phyloP scores from a whole-genome alignment of 2,113 vertebrate species.

The Saccopteryx bilineata region DNA sequence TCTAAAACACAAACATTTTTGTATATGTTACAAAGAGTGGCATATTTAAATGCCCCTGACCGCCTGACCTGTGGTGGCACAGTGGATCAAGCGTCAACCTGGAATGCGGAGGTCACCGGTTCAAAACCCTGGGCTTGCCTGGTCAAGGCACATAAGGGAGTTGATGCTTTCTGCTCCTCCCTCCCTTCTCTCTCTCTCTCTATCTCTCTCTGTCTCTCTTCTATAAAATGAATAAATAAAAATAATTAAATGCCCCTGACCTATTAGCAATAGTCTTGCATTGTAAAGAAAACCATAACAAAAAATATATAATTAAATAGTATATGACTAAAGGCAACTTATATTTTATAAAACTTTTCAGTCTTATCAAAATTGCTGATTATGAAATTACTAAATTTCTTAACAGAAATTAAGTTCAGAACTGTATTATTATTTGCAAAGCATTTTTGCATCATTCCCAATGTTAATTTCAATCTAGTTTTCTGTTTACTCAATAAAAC shows the following conservation, averaged over 20 bases:
- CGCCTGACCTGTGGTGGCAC: neutral
- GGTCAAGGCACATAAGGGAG: no score
- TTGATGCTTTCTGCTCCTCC: no score
- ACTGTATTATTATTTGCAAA: neutral
- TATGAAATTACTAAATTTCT: neutral
- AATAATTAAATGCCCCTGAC: neutral
- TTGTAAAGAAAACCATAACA: neutral
- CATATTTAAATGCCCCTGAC: neutral
- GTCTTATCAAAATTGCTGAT: neutral
- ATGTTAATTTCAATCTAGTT: conserved; percentile 34
- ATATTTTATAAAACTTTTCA: neutral
- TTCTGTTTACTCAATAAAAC: conserved; percentile 48
- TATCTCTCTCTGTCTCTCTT: no score
- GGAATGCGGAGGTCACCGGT: no score
- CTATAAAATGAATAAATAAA: no score
- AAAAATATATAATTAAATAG: neutral
- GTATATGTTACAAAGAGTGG: neutral
- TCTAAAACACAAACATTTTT: conserved; percentile 13
- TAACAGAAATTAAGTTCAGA: neutral
- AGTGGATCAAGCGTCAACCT: no score
- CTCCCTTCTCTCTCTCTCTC: no score
- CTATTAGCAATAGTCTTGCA: neutral
- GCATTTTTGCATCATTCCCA: neutral
- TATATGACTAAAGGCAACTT: neutral
- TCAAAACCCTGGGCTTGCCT: no score